Evolutionary conservation across 2,888 invertebrate species (phyloP).

Genomic region (Trissolcus japonicus): DNA sequence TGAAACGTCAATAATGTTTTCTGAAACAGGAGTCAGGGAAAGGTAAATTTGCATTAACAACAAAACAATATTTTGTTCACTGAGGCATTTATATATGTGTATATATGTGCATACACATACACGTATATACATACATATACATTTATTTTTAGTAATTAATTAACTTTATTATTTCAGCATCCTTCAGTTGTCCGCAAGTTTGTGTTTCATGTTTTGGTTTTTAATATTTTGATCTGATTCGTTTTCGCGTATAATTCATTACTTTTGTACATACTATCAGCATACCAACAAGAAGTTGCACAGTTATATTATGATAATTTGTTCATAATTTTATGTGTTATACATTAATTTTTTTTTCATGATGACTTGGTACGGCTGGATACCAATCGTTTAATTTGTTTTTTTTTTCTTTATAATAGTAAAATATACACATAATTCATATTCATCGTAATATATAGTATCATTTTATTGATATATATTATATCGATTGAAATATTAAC

Average conservation of each 20-base stretch:
- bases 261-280: slow-evolving; percentile 54
- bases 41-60: too few species aligned
- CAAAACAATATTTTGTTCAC: slow-evolving; percentile 12
- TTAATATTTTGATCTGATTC: slow-evolving; percentile 47
- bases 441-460: slow-evolving; percentile 65
- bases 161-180: slow-evolving; percentile 48
- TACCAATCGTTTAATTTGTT: slow-evolving; percentile 56
- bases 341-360: slow-evolving; percentile 51
- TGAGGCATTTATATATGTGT: slow-evolving; percentile 59
- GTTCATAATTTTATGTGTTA: slow-evolving; percentile 57
- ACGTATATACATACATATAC: slow-evolving; percentile 17
- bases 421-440: slow-evolving; percentile 71
- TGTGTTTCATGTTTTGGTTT: slow-evolving; percentile 17
- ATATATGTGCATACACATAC: slow-evolving; percentile 43
- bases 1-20: too few species aligned
- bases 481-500: slow-evolving; percentile 68
- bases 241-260: slow-evolving; percentile 48
- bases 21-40: too few species aligned
- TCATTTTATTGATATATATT: slow-evolving; percentile 66
- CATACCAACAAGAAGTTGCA: slow-evolving; percentile 65
- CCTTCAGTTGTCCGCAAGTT: slow-evolving; percentile 40
- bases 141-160: slow-evolving; percentile 43
- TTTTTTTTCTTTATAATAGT: slow-evolving; percentile 62
- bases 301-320: slow-evolving; percentile 64
- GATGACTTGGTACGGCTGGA: slow-evolving; percentile 52